Conservation (phyloP, 2,113 vertebrate genomes). For the Larimichthys crocea region DNA sequence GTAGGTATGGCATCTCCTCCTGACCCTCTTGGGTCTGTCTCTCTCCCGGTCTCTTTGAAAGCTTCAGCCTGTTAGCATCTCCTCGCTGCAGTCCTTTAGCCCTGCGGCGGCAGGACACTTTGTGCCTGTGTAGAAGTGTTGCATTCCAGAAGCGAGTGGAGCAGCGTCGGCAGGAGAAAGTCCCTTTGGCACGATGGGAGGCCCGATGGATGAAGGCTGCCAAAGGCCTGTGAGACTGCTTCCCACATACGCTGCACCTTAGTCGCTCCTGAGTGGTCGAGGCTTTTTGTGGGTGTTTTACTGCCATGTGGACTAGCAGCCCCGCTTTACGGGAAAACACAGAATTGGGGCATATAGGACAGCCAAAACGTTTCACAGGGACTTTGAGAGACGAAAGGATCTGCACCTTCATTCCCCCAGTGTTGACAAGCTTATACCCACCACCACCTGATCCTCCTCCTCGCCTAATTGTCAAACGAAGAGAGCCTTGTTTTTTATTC, state of each 20-base stretch:
- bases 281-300: slow-evolving; percentile 82
- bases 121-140: slow-evolving; percentile 84
- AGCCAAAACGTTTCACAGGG: slow-evolving; percentile 84
- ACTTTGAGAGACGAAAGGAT: slow-evolving; percentile 83
- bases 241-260: slow-evolving; percentile 91
- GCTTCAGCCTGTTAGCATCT: slow-evolving; percentile 75
- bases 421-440: slow-evolving; percentile 82
- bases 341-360: slow-evolving; percentile 83
- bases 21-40: slow-evolving; percentile 73
- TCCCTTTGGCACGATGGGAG: slow-evolving; percentile 82
- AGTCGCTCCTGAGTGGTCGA: slow-evolving; percentile 86
- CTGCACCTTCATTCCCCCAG: slow-evolving; percentile 80
- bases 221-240: slow-evolving; percentile 90
- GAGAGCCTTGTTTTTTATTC: slow-evolving; percentile 80
- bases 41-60: slow-evolving; percentile 75
- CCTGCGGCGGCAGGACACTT: slow-evolving; percentile 80
- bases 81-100: slow-evolving; percentile 76
- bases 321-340: slow-evolving; percentile 84
- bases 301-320: slow-evolving; percentile 84
- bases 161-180: slow-evolving; percentile 84
- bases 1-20: slow-evolving; percentile 74
- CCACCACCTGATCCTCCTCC: slow-evolving; percentile 77
- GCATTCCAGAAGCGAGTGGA: slow-evolving; percentile 85
- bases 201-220: slow-evolving; percentile 89
- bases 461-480: slow-evolving; percentile 82